Conservation (phyloP, 1,140 invertebrate genomes). For the Rhopalosiphum maidis region DNA sequence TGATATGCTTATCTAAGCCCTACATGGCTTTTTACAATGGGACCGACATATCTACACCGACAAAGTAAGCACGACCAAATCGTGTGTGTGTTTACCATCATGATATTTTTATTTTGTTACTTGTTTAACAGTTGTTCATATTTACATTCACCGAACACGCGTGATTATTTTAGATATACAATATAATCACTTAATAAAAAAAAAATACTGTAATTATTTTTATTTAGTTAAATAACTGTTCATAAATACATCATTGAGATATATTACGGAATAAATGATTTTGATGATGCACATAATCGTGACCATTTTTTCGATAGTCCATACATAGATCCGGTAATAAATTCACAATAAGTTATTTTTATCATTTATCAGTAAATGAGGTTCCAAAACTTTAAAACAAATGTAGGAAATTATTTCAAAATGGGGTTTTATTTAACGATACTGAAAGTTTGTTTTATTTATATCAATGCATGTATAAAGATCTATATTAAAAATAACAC, state of each 20-base stretch:
- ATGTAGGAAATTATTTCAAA: not conserved
- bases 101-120: no score
- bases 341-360: not conserved
- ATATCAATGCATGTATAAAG: not conserved
- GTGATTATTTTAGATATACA: not conserved
- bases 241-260: not conserved
- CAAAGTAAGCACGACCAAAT: no score
- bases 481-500: not conserved
- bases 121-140: not conserved
- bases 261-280: not conserved
- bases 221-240: not conserved
- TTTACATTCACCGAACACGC: not conserved
- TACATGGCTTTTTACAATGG: no score
- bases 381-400: not conserved
- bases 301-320: not conserved
- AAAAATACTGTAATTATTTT: not conserved
- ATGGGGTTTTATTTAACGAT: not conserved
- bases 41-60: no score
- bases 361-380: not conserved
- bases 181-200: not conserved
- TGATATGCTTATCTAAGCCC: no score
- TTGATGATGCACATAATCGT: not conserved
- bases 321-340: not conserved
- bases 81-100: no score
- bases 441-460: not conserved